phyloP scores from a whole-genome alignment of 2,113 vertebrate genomes.

The human region DNA sequence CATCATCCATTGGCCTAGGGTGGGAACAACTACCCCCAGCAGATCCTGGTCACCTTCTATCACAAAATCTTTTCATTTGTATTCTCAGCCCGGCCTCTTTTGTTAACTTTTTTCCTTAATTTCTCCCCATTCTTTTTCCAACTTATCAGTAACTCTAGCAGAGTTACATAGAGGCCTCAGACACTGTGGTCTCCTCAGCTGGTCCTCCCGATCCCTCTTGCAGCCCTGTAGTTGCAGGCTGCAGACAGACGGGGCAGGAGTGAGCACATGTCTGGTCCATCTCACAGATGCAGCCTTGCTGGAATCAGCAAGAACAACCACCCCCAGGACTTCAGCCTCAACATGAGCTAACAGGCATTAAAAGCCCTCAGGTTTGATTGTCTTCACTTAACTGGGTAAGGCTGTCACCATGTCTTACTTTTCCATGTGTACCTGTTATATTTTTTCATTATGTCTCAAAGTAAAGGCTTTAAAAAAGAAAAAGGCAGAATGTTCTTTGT shows the following conservation, averaged over 20 bases:
- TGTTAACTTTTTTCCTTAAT: background rate
- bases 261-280: fast-evolving
- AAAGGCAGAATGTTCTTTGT: background rate
- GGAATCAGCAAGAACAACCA: background rate
- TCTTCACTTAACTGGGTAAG: background rate
- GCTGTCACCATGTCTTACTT: background rate
- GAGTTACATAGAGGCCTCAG: background rate
- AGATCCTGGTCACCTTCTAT: background rate
- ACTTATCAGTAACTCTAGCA: background rate
- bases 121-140: background rate
- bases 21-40: background rate
- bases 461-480: background rate
- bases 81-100: background rate
- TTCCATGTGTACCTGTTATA: background rate
- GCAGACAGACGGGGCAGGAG: background rate
- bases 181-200: background rate
- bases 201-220: background rate
- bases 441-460: background rate
- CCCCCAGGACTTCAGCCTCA: background rate
- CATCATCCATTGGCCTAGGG: background rate
- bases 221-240: background rate
- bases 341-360: background rate
- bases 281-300: background rate
- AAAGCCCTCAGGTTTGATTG: background rate
- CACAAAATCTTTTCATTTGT: background rate